Evolutionary conservation across 1,140 invertebrate species (phyloP).

Genomic region (Drosophila mauritiana): DNA sequence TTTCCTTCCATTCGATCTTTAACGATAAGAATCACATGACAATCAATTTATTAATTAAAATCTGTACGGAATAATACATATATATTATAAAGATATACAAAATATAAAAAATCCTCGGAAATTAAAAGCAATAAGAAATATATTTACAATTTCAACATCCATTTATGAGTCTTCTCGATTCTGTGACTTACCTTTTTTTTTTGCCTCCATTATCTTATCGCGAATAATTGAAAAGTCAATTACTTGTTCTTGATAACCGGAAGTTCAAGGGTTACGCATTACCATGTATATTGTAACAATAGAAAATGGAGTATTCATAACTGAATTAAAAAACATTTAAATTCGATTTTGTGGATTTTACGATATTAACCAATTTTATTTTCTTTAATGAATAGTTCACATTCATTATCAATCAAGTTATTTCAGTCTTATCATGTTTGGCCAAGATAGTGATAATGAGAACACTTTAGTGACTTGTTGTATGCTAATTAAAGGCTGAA

Average conservation of each 20-base stretch:
- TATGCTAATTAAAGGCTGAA: constrained; percentile 58
- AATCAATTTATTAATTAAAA: too few species aligned
- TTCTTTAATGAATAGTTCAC: too few species aligned
- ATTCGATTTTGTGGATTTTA: not conserved
- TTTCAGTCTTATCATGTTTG: constrained; percentile 12
- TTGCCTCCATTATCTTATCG: not conserved
- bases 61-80: too few species aligned
- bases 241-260: not conserved
- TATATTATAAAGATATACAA: too few species aligned
- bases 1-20: not conserved
- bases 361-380: not conserved
- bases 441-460: constrained; percentile 28
- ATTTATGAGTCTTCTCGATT: not conserved
- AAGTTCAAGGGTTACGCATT: not conserved
- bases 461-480: constrained; percentile 32
- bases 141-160: too few species aligned
- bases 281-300: not conserved
- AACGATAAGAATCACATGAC: too few species aligned
- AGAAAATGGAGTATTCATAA: not conserved
- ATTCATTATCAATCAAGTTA: constrained; percentile 2
- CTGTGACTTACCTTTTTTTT: not conserved
- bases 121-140: too few species aligned
- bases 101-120: too few species aligned
- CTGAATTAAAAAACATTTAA: not conserved
- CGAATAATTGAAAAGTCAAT: not conserved